A percentile compares a stretch with the other conserved stretches of the same genome.
These are phyloP conservation scores for Nymphalis io DNA, from an alignment of 1,140 invertebrate genomes.

Conservation along the genomic window DNA sequence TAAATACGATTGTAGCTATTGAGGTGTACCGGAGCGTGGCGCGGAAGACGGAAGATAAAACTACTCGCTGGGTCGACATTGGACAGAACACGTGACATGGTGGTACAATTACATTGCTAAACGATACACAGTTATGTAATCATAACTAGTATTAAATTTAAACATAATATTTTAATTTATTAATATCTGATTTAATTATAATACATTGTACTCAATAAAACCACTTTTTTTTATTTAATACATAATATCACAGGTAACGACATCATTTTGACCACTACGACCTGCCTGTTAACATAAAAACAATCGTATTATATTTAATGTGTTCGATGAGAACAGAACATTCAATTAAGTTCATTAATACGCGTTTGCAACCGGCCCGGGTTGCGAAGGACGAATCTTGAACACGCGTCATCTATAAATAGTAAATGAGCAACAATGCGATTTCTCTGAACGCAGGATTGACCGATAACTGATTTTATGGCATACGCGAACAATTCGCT, in stretches of 20 bases:
- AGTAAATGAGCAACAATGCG: slow-evolving; percentile 3
- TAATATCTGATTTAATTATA: no score
- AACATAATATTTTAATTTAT: no score
- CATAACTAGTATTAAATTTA: no score
- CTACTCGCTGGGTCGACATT: neutral
- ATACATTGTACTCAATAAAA: no score
- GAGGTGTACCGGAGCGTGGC: slow-evolving; percentile 6
- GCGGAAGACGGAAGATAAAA: slow-evolving; percentile 7
- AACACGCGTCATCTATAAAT: slow-evolving; percentile 3
- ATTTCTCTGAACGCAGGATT: neutral
- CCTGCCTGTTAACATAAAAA: no score
- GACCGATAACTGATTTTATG: slow-evolving; percentile 4
- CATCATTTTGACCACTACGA: no score
- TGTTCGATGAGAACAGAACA: slow-evolving; percentile 6
- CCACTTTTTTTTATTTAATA: no score
- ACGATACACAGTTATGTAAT: neutral
- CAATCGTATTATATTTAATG: neutral
- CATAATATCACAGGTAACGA: no score
- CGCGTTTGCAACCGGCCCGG: neutral
- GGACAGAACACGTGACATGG: neutral
- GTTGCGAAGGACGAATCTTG: slow-evolving; percentile 8
- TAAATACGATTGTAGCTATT: neutral
- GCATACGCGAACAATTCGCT: neutral
- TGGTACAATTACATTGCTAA: neutral
- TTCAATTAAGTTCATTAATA: slow-evolving; percentile 7